These are phyloP conservation scores for Eilema sororculum DNA, from an alignment of 2,888 invertebrate genomes.

Conservation along the genomic window DNA sequence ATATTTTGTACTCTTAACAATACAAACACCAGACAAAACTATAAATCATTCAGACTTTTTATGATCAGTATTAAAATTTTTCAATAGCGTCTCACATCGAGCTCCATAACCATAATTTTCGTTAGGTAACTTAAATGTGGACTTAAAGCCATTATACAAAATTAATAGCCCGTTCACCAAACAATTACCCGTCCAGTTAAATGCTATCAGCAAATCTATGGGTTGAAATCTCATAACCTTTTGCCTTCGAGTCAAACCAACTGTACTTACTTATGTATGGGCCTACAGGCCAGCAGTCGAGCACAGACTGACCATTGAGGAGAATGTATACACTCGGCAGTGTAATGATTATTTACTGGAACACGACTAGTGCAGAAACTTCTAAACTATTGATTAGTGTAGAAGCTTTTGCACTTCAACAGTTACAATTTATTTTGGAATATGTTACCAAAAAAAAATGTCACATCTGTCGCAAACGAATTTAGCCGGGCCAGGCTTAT, in stretches of 20 bases:
- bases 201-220: constrained; percentile 84
- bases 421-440: background rate
- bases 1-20: constrained; percentile 44
- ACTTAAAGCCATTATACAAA: constrained; percentile 79
- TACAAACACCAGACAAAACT: constrained; percentile 54
- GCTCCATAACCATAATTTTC: constrained; percentile 71
- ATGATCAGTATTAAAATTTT: constrained; percentile 64
- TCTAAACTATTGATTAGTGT: background rate
- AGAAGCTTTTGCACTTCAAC: background rate
- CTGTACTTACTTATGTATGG: constrained; percentile 49
- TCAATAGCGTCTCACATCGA: constrained; percentile 71
- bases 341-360: constrained; percentile 12
- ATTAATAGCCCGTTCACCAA: constrained; percentile 82
- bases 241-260: constrained; percentile 79
- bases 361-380: no score
- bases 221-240: constrained; percentile 84
- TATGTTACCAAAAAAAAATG: background rate
- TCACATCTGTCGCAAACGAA: no score
- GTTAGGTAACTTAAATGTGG: constrained; percentile 77
- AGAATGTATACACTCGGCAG: constrained; percentile 59
- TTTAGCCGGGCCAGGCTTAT: no score
- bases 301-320: constrained; percentile 51
- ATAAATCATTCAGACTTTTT: constrained; percentile 64
- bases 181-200: constrained; percentile 83
- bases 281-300: constrained; percentile 30